phyloP scores from a whole-genome alignment of 2,797 vertebrate species.

The Sternotherus odoratus region DNA sequence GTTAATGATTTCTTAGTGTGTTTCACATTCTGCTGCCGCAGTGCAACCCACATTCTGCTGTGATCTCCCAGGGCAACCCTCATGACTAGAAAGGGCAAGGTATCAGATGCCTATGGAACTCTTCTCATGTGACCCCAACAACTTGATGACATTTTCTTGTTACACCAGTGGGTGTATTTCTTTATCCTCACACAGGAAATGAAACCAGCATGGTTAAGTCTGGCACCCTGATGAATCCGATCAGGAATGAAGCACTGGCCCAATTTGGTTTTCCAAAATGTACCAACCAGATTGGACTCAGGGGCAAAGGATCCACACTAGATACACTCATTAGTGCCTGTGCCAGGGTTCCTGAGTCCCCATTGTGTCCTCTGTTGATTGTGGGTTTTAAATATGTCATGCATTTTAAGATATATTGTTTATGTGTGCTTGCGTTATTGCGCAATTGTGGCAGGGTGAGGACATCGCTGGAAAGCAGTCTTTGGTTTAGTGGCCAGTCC shows the following conservation, averaged over 20 bases:
- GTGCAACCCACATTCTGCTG: slow-evolving; percentile 49
- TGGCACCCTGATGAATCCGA: slow-evolving; percentile 71
- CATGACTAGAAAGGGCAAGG: slow-evolving; percentile 66
- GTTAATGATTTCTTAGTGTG: background rate
- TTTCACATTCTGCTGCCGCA: slow-evolving; percentile 68
- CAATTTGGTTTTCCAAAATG: slow-evolving; percentile 71
- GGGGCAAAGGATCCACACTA: slow-evolving; percentile 65
- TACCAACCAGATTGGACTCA: slow-evolving; percentile 29
- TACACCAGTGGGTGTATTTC: slow-evolving; percentile 66
- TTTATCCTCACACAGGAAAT: slow-evolving; percentile 52
- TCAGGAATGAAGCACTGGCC: slow-evolving; percentile 59
- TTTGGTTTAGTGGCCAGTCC: slow-evolving; percentile 58
- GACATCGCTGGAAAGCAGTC: slow-evolving; percentile 62
- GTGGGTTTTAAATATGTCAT: slow-evolving; percentile 54
- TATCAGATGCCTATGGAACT: slow-evolving; percentile 25
- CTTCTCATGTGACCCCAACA: slow-evolving; percentile 75
- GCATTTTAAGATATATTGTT: slow-evolving; percentile 65
- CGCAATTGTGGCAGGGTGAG: slow-evolving; percentile 75
- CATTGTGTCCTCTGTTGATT: slow-evolving; percentile 33
- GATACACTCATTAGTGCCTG: slow-evolving; percentile 24
- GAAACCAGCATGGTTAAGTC: slow-evolving; percentile 69
- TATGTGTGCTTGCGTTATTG: slow-evolving; percentile 68
- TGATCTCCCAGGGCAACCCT: slow-evolving; percentile 48
- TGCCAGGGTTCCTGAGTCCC: slow-evolving; percentile 31
- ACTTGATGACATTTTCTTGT: slow-evolving; percentile 78